Evolutionary conservation across 2,113 vertebrate species (phyloP), one percentile per base, ranked within the genome.

Genomic region (Heptranchias perlo): DNA sequence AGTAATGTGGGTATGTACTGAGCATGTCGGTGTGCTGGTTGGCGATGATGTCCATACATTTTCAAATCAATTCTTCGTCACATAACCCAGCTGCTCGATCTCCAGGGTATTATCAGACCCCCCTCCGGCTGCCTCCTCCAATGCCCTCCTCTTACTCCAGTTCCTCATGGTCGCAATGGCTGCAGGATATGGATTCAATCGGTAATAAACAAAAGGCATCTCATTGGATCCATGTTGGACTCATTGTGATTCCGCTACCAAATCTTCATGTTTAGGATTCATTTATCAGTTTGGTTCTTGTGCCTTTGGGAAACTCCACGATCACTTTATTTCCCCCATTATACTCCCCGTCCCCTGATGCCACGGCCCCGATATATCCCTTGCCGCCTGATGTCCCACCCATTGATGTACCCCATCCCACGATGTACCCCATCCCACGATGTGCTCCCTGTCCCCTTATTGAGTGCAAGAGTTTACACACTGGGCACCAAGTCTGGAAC

Each of bases 151-250:
- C 97, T 97, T 97, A 96, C 96, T 96, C 96, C 98, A 96, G 84
- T 97, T 97, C 96, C 97, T 96, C 98, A 98, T 97, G 93, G 98
- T 98, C 96, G 97, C 98, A 8, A 98, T 97, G 87, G 98, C 98
- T 98, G 96, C 73, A n/a, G 13, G 35, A 76, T 35, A 39, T n/a
- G 11, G 76, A 78, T 39, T 39, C n/a, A 18, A 78, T 16, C n/a
- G n/a, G 4, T 39, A 39, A 78, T 39, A 11, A 39, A n/a, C 10
- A n/a, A n/a, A 35, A 76, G 73, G 3, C 8, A 35, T n/a, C 3
- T 39, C 76, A 78, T 16, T 78, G 13, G 3, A 39, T n/a, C n/a
- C 14, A 18, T 39, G 39, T 16, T 18, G 31, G 31, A 58, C 58
- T 58, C 58, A 58, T 10, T 58, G 58, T 58, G 2, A 69, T 31